Evolutionary conservation across 1,140 invertebrate genomes (phyloP).

Genomic region (Euura saliciscinereae): DNA sequence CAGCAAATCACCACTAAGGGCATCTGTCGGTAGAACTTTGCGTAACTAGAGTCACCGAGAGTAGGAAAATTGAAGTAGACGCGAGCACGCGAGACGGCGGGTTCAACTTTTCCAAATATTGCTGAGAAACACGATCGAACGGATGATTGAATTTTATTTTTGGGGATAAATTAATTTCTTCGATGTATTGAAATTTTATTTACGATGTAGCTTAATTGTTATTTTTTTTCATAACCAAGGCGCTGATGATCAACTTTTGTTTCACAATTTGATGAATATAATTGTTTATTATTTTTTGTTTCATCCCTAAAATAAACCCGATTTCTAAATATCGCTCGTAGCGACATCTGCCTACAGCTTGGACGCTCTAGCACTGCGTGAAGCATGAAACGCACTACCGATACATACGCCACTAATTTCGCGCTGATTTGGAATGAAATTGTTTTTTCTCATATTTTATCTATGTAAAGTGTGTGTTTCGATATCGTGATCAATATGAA

Average conservation of each 20-base stretch:
- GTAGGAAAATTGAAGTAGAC: too few species aligned
- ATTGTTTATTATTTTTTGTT: background rate
- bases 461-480: background rate
- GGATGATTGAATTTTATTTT: too few species aligned
- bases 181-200: too few species aligned
- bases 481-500: constrained; percentile 5
- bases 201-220: background rate
- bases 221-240: constrained; percentile 9
- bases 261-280: background rate
- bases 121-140: too few species aligned
- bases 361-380: background rate
- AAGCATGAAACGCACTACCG: background rate
- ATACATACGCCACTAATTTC: background rate
- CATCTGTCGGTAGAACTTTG: constrained; percentile 34
- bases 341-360: background rate
- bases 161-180: too few species aligned
- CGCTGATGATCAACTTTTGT: background rate
- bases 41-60: background rate
- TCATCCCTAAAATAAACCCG: background rate
- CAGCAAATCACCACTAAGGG: constrained; percentile 26
- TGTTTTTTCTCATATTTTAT: background rate
- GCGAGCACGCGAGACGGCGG: too few species aligned
- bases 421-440: background rate
- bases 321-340: background rate
- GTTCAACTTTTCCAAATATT: too few species aligned